Base-by-base conservation (phyloP, 2,113 vertebrate genomes). In the Bucco capensis region DNA sequence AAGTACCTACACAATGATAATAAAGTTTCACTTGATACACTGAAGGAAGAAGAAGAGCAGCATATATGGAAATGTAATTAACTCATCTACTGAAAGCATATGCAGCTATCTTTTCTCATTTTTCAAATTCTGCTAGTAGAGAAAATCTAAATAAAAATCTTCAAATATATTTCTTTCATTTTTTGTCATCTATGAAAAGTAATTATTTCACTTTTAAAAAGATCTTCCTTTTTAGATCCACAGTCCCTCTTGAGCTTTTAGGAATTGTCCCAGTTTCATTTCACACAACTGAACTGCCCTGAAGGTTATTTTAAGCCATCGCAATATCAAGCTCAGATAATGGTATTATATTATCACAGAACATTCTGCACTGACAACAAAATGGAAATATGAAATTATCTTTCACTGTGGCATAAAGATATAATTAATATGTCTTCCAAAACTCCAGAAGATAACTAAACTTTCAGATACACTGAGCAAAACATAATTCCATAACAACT, bases 251-350 rank as follows among this genome's bases (percentile, higher is more conserved):
- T 87, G 85, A 89, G 88, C 50, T 86, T 91, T 91, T 50, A 93
- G 78, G 54, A 95, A 73, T 87, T 80, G 91, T 92, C 91, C 93
- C 56, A 44, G 51, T 92, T 96, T 88, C 1, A 1, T 80, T 89
- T 92, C 79, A 70, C 16, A 51, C 12, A 91, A 19, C 64, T 1
- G 0, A 92, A 60, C 42, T 88, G 62, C 88, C 88, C 72, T 54
- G 66, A 57, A 83, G 75, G 72, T 74, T 95, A 88, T 95, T 96
- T 92, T 94, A 94, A 94, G 79, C 54, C 47, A 23, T 83, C 2
- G 2, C 40, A 77, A 51, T 65, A 75, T 83, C 47, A 83, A 53
- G 51, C 83, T 95, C 75, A 85, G 69, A 83, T 49, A 25, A 84
- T 84, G 57, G 27, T 60, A 86, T 60, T 71, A 42, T 15, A 40